Percentiles rank a stretch among this genome's conserved stretches.
phyloP scores from a whole-genome alignment of 2,888 invertebrate species.

The Blomia tropicalis region DNA sequence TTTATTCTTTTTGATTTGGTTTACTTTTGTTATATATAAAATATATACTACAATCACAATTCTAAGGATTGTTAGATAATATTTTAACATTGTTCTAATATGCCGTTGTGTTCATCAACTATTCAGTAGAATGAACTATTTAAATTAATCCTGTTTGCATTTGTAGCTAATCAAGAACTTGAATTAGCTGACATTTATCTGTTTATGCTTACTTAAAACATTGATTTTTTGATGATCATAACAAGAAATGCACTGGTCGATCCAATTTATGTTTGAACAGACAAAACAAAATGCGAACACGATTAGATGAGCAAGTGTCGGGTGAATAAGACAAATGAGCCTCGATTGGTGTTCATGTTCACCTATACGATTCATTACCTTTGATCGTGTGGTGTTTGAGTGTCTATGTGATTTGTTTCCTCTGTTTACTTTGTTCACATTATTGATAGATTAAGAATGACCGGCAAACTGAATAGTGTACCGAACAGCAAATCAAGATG shows the following conservation, averaged over 20 bases:
- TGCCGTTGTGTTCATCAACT: no score
- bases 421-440: background rate
- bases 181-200: background rate
- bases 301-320: background rate
- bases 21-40: no score
- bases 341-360: background rate
- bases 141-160: no score
- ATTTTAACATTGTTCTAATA: no score
- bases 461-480: background rate
- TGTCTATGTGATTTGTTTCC: background rate
- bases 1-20: no score
- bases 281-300: background rate
- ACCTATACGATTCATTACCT: background rate
- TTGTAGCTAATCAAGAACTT: background rate
- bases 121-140: background rate
- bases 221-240: background rate
- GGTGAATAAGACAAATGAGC: constrained; percentile 13
- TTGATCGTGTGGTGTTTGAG: background rate
- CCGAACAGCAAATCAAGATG: constrained; percentile 13
- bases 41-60: no score
- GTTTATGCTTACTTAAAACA: background rate
- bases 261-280: no score
- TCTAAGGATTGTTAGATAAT: no score
- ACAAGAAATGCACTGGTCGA: background rate
- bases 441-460: background rate